These are phyloP conservation scores for Enteromius afrohamiltoni DNA, from an alignment of 2,797 vertebrate genomes.

Conservation along the genomic window DNA sequence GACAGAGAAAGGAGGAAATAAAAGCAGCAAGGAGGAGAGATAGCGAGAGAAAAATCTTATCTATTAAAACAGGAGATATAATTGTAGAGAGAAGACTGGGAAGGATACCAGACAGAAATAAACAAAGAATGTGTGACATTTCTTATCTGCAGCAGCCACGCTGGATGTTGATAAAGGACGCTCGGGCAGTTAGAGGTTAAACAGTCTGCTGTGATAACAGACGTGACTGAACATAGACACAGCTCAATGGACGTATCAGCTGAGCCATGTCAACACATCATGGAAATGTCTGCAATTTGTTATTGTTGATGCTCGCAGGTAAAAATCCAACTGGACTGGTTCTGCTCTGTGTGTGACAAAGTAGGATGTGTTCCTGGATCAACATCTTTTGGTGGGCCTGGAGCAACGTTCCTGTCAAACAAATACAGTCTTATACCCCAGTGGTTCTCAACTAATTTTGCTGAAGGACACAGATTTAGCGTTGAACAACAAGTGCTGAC, in stretches of 20 bases:
- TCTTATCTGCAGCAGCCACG: constrained; percentile 17
- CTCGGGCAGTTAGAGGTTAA: constrained; percentile 9
- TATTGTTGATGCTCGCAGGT: background rate
- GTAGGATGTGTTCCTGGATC: background rate
- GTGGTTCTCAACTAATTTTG: background rate
- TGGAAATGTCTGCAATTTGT: constrained; percentile 13
- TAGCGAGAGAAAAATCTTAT: constrained; percentile 59
- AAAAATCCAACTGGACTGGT: constrained; percentile 10
- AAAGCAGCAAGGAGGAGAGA: constrained; percentile 42
- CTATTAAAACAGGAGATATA: constrained; percentile 1
- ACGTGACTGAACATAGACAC: background rate
- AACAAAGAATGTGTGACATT: constrained; percentile 26
- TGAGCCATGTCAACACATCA: background rate
- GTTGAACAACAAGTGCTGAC: background rate
- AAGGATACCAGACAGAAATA: constrained; percentile 17
- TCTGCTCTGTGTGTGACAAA: background rate
- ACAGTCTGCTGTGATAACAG: constrained; percentile 7
- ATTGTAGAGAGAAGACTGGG: background rate
- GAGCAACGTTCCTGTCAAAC: background rate
- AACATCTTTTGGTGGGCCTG: background rate
- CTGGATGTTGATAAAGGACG: constrained; percentile 6
- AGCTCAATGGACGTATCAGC: background rate
- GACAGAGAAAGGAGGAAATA: background rate
- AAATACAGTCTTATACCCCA: background rate
- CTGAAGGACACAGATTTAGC: background rate